phyloP scores from a whole-genome alignment of 2,888 invertebrate genomes.

The Sarcophaga caerulescens region DNA sequence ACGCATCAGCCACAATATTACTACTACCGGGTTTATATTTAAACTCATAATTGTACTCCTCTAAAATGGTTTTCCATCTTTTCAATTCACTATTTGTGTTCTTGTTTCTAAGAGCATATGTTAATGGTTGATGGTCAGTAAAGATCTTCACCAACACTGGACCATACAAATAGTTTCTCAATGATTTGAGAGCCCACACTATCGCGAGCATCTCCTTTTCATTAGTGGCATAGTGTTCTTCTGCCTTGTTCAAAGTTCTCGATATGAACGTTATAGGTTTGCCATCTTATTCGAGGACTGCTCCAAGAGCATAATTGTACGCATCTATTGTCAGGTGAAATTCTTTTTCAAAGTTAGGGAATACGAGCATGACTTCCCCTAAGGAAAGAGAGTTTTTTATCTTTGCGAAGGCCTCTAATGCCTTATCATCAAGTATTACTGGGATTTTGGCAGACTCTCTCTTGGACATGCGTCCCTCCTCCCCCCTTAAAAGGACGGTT shows the following conservation, averaged over 20 bases:
- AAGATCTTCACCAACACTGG: slow-evolving; percentile 27
- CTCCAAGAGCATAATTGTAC: slow-evolving; percentile 56
- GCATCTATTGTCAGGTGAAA: slow-evolving; percentile 63
- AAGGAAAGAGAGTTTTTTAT: slow-evolving; percentile 54
- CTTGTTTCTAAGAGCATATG: slow-evolving; percentile 44
- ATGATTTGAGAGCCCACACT: background rate
- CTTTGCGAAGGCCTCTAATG: slow-evolving; percentile 39
- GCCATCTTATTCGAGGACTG: slow-evolving; percentile 19
- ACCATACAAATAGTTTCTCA: slow-evolving; percentile 32
- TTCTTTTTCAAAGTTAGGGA: slow-evolving; percentile 55
- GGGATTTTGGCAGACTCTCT: slow-evolving; percentile 21
- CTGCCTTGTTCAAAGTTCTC: background rate
- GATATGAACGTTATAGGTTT: too few relatives aligned
- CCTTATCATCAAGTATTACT: slow-evolving; percentile 27
- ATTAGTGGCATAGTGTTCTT: slow-evolving; percentile 12
- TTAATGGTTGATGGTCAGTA: slow-evolving; percentile 54
- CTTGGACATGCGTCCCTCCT: slow-evolving; percentile 54
- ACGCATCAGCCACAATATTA: slow-evolving; percentile 35
- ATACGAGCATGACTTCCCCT: slow-evolving; percentile 48
- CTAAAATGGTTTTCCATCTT: slow-evolving; percentile 25
- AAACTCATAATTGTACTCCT: background rate
- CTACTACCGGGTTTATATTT: background rate
- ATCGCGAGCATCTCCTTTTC: too few relatives aligned
- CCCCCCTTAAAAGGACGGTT: slow-evolving; percentile 46
- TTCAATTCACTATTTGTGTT: slow-evolving; percentile 49